Evolutionary conservation across 2,888 invertebrate species (phyloP), one percentile per base, ranked within the genome.

Genomic region (Epinotia demarniana): DNA sequence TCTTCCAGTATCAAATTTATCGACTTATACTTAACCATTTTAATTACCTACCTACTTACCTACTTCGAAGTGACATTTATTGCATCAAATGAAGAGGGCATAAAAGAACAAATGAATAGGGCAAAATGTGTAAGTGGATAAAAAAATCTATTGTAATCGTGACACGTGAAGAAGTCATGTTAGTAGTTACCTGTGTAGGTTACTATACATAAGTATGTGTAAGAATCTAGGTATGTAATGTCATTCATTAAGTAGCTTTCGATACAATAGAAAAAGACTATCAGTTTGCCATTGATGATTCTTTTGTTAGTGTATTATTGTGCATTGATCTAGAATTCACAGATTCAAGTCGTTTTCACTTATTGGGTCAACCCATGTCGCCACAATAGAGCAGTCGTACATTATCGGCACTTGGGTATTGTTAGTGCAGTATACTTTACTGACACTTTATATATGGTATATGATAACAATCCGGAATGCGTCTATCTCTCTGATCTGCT

Each of bases 291-390:
- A 73, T 69, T 58, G 63, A 58, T 49, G 74, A 58, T 53, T 75
- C 19, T 71, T 43, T 70, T 75, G 33, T 71, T 39, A 70, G 18
- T 39, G 43, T 23, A 53, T 70, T 70, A 66, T 75, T 75, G 70
- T 71, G 64, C 49, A 64, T 66, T 75, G 73, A 68, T 33, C 43
- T 61, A 57, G 39, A 39, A 58, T 73, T 70, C 67, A 61, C 73
- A 83, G 78, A 82, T 80, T 80, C 77, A 79, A 78, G 77, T 70
- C 78, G 82, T 84, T 88, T 90, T 88, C 87, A 87, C 88, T 86
- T 84, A 81, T 79, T 82, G 79, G 85, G 84, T 87, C 84, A 84
- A 84, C 73, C 81, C 86, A 78, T 49, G 49, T n/a, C 27, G 11
- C 8, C 16, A 46, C n/a, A n/a, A 16, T 27, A 43, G 19, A 19